Evolutionary conservation across 2,113 vertebrate genomes (phyloP).

Genomic region (Apaloderma vittatum): DNA sequence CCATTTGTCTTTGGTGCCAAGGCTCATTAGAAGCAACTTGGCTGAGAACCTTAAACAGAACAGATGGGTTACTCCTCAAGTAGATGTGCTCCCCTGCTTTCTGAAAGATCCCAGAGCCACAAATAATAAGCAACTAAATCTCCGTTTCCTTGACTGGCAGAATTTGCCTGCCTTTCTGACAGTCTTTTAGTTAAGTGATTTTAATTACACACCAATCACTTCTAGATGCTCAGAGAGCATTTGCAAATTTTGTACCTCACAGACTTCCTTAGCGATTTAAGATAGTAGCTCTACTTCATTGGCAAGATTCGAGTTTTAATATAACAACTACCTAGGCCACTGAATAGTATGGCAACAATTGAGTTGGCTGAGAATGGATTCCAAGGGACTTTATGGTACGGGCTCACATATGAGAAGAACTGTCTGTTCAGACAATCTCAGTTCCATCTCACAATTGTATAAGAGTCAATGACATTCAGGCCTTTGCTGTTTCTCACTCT

Average conservation of each 20-base stretch:
- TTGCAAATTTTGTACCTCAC: neutral
- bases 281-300: neutral
- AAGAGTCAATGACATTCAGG: neutral
- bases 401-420: neutral
- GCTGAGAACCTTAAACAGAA: neutral
- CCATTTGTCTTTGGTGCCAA: neutral
- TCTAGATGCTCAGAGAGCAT: neutral
- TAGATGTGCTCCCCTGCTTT: neutral
- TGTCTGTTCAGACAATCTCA: neutral
- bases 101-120: neutral
- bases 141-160: neutral
- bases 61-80: neutral
- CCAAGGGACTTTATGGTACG: neutral
- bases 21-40: neutral
- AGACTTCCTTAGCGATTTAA: neutral
- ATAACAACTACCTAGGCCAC: neutral
- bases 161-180: neutral
- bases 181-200: neutral
- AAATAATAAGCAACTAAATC: neutral
- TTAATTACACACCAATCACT: neutral
- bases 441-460: neutral
- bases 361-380: neutral
- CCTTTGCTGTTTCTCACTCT: neutral
- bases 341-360: neutral
- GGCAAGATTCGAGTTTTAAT: neutral